Conservation (phyloP, 1,140 invertebrate species). For the Linepithema humile region DNA sequence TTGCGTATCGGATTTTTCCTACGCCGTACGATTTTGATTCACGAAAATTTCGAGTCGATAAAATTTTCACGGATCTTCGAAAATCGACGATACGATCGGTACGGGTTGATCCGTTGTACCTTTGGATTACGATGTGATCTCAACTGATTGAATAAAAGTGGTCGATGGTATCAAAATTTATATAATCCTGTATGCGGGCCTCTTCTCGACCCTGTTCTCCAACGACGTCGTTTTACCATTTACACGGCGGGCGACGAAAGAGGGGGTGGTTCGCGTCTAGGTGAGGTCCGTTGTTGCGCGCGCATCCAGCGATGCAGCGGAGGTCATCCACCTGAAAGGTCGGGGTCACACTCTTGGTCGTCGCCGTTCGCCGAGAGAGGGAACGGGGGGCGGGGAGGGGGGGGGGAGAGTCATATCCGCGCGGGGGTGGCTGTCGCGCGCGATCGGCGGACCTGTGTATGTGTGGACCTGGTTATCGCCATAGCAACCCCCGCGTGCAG, state of each 20-base stretch:
- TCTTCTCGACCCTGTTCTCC: constrained; percentile 55
- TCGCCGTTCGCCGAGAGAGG: constrained; percentile 53
- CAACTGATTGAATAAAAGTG: background rate
- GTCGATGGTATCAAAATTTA: constrained; percentile 1
- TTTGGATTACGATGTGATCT: no score
- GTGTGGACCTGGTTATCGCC: constrained; percentile 74
- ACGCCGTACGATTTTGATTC: background rate
- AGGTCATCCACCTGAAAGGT: constrained; percentile 85
- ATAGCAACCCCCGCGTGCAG: constrained; percentile 83
- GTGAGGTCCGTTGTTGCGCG: constrained; percentile 72
- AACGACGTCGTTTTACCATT: constrained; percentile 37
- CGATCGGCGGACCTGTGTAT: constrained; percentile 57
- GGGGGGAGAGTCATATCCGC: constrained; percentile 18
- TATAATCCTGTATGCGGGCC: background rate
- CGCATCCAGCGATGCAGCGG: constrained; percentile 82
- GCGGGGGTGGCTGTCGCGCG: constrained; percentile 68
- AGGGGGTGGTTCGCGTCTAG: constrained; percentile 58
- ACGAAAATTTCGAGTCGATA: background rate
- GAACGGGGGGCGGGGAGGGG: constrained; percentile 54
- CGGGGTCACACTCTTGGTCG: constrained; percentile 82
- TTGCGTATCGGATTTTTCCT: background rate
- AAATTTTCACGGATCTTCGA: no score
- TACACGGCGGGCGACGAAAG: background rate
- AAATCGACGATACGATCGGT: no score
- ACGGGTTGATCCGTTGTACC: background rate